Conservation (phyloP, 2,113 vertebrate species). For the Puntigrus tetrazona region DNA sequence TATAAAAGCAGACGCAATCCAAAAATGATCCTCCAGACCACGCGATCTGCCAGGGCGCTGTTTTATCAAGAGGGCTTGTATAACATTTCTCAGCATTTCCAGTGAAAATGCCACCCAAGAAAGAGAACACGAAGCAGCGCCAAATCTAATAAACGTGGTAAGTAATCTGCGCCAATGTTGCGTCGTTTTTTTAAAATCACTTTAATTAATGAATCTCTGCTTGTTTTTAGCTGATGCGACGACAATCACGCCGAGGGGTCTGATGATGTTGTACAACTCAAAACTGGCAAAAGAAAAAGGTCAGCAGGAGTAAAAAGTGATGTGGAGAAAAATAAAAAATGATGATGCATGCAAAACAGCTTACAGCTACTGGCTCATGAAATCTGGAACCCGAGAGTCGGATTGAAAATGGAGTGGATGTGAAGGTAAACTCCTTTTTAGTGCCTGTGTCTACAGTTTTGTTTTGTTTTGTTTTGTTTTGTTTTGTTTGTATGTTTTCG, state of each 20-base stretch:
- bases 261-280: background rate
- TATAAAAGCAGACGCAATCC: too few relatives aligned
- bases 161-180: conserved; percentile 51
- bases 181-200: background rate
- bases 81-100: background rate
- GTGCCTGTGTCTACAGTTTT: too few relatives aligned
- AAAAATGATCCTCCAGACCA: background rate
- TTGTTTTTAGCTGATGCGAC: conserved; percentile 30
- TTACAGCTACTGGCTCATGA: conserved; percentile 87
- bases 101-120: conserved; percentile 75
- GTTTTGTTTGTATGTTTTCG: too few relatives aligned
- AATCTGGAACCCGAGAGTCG: conserved; percentile 95
- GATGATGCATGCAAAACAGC: conserved; percentile 40
- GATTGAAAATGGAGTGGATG: conserved; percentile 87
- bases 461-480: too few relatives aligned
- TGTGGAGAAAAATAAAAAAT: conserved; percentile 45
- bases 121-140: conserved; percentile 59
- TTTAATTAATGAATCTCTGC: background rate
- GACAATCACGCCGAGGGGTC: background rate
- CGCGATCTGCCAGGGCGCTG: background rate
- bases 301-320: conserved; percentile 52
- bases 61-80: background rate
- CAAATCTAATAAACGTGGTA: conserved; percentile 64
- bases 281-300: conserved; percentile 60
- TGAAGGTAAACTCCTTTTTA: conserved; percentile 73